Conservation (phyloP, 2,888 invertebrate species). For the Cyrtodaria siliqua region DNA sequence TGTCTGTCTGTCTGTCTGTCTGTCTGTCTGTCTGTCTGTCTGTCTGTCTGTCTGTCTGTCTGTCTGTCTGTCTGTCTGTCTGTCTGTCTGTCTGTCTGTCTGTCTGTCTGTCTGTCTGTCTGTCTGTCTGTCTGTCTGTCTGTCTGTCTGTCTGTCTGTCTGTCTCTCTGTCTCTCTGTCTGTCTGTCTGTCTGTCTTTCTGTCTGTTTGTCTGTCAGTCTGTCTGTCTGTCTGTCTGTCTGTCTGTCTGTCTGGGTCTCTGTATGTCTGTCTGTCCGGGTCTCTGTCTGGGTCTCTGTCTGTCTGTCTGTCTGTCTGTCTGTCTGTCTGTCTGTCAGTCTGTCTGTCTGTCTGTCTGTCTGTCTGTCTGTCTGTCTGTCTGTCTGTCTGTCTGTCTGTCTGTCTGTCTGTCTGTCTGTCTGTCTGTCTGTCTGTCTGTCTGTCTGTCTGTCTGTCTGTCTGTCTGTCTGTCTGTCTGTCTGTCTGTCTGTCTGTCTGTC, state of each 20-base stretch:
- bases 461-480: constrained; percentile 3
- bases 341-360: constrained; percentile 3
- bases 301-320: not conserved
- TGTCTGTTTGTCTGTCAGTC: too few species aligned
- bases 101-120: constrained; percentile 3
- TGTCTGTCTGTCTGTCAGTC: constrained; percentile 1
- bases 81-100: constrained; percentile 3
- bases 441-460: constrained; percentile 3
- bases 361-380: constrained; percentile 3
- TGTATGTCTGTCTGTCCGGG: too few species aligned
- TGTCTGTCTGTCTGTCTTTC: too few species aligned
- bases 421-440: constrained; percentile 3
- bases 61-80: constrained; percentile 1
- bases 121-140: constrained; percentile 3
- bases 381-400: constrained; percentile 3
- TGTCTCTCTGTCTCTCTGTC: not conserved
- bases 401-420: constrained; percentile 3
- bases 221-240: constrained; percentile 3
- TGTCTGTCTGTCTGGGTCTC: too few species aligned
- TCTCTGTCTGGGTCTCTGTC: too few species aligned
- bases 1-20: not conserved
- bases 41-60: not conserved
- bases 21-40: not conserved
- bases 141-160: constrained; percentile 3
- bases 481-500: constrained; percentile 3